Base-by-base conservation (phyloP, 2,888 invertebrate genomes). In the Teleiodes luculella region DNA sequence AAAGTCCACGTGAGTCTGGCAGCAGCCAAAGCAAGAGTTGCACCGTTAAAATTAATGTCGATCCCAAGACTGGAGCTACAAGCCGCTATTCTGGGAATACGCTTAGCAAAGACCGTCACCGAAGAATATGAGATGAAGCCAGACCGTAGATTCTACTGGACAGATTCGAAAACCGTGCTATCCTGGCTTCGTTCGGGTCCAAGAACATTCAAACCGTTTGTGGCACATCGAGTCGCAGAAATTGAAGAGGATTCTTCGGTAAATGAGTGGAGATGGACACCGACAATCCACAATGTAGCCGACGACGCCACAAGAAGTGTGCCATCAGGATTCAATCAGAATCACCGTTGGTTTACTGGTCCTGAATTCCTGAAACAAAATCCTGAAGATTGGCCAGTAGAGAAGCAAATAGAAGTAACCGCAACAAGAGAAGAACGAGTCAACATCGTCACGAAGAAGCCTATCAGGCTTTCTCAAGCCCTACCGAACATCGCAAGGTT, bases 61-160 rank as follows among this genome's bases (percentile, higher is more conserved):
- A 60, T 60, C 3, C 62, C 60, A 1, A 52, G 59, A 5, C 35
- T 62, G 31, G 60, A 62, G n/a, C 49, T 60, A 7, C 60, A 59
- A 20, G 57, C 60, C 3, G 57, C 62, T 0, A 51, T 60, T 0
- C 5, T 60, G 20, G 58, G 55, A 3, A 5, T 7, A 2, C 2
- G 46, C 2, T 14, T 30, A 14, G 46, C 46, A 1, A 14, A n/a
- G 2, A 13, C 30, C 1, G 46, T 30, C 1, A 30, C 5, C 1
- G 30, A 30, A 30, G 30, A 30, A 14, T 14, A 46, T 14, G 13
- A 46, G 13, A n/a, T n/a, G n/a, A 28, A 30, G 8, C 30, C 46
- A 28, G 13, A 46, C 20, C 2, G 30, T 2, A 10, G 14, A 11
- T 5, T 46, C 14, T 30, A 13, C 11, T 46, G 46, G 46, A 13